Evolutionary conservation across 2,113 vertebrate species (phyloP).

Genomic region (Sinocyclocheilus anophthalmus): DNA sequence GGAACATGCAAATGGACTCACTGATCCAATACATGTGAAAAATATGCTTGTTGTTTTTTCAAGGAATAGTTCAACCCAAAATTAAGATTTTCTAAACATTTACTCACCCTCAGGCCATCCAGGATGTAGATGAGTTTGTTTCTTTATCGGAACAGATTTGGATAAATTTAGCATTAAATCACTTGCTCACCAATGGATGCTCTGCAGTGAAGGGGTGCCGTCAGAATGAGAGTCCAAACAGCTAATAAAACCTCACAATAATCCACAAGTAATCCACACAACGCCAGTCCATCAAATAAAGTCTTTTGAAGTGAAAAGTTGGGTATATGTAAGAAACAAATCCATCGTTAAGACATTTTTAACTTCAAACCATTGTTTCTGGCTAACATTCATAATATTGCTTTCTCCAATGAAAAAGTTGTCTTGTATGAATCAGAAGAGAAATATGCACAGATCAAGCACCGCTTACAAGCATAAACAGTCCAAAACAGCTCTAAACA

Average conservation of each 20-base stretch:
- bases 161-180: not conserved
- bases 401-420: not conserved
- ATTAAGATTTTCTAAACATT: not conserved
- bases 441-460: not conserved
- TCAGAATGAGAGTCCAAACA: not conserved
- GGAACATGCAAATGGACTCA: not conserved
- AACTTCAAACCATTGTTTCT: not conserved
- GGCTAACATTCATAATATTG: not conserved
- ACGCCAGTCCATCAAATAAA: not conserved
- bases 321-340: no score
- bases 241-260: no score
- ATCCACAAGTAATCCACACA: no score
- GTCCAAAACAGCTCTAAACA: not conserved
- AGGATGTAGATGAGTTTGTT: no score
- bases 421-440: not conserved
- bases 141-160: not conserved
- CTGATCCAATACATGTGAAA: no score
- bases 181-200: not conserved
- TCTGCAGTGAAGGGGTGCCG: not conserved
- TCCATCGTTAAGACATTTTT: no score
- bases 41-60: not conserved
- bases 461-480: not conserved
- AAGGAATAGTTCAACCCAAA: not conserved
- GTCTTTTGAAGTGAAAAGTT: not conserved
- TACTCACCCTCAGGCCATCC: not conserved